A percentile compares a stretch with the other conserved stretches of the same genome.
Conservation (phyloP, 2,797 vertebrate species). For the Epinephelus awoara region DNA sequence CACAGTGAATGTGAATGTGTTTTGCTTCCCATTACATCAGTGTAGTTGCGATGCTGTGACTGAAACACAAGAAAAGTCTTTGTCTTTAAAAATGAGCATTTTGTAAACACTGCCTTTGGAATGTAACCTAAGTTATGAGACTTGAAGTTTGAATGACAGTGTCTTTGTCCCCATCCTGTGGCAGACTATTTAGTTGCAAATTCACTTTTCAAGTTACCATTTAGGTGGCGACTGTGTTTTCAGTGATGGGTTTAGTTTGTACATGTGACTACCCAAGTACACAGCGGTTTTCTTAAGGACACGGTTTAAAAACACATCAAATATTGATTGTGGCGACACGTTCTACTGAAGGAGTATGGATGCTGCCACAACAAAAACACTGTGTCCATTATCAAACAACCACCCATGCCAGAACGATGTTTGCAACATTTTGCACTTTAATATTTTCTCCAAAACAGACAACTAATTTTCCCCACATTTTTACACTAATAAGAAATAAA, state of each 20-base stretch:
- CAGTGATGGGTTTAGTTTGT: background rate
- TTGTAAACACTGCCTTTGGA: background rate
- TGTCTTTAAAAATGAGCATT: background rate
- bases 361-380: conserved; percentile 23
- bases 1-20: background rate
- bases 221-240: background rate
- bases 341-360: background rate
- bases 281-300: background rate
- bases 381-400: conserved; percentile 67
- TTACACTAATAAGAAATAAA: conserved; percentile 87
- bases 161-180: conserved; percentile 68
- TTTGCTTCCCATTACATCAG: background rate
- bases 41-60: background rate
- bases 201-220: conserved; percentile 3
- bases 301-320: background rate
- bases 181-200: conserved; percentile 20
- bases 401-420: conserved; percentile 74
- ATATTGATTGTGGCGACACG: background rate
- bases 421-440: conserved; percentile 88
- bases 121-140: background rate
- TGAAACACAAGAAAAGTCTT: background rate
- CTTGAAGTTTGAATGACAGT: background rate
- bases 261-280: background rate
- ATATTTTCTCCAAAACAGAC: conserved; percentile 89
- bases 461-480: conserved; percentile 85